Percentiles rank a stretch among this genome's conserved stretches.
phyloP scores from a whole-genome alignment of 2,888 invertebrate species.

The Cryptocephalus moraei region DNA sequence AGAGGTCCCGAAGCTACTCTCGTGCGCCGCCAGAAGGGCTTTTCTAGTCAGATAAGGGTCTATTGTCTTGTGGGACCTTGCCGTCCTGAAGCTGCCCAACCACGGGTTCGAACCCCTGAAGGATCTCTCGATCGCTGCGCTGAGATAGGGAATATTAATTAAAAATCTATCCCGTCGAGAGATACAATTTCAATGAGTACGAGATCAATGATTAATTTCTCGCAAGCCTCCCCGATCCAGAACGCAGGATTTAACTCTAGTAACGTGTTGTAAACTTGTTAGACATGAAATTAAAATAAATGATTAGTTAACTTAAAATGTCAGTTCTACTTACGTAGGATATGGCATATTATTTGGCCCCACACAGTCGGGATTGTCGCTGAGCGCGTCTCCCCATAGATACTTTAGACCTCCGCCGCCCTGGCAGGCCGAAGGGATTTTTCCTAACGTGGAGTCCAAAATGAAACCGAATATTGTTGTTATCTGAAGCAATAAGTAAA shows the following conservation, averaged over 20 bases:
- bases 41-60: conserved; percentile 68
- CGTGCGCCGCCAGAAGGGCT: conserved; percentile 54
- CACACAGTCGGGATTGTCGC: conserved; percentile 63
- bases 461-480: conserved; percentile 21
- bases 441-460: conserved; percentile 21
- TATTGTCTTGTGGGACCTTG: conserved; percentile 50
- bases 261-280: no score
- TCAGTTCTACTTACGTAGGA: conserved; percentile 53
- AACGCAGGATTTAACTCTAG: no score
- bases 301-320: not conserved
- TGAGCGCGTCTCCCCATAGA: conserved; percentile 79
- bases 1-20: conserved; percentile 37
- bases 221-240: not conserved
- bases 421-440: conserved; percentile 40
- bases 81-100: conserved; percentile 58
- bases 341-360: conserved; percentile 78
- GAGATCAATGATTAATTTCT: not conserved
- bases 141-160: conserved; percentile 35
- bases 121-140: conserved; percentile 65
- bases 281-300: not conserved
- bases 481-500: conserved; percentile 21
- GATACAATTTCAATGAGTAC: not conserved
- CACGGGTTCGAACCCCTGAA: conserved; percentile 54
- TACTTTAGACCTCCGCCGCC: conserved; percentile 65
- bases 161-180: not conserved